These are phyloP conservation scores for Parapsyche elsis DNA, from an alignment of 1,140 invertebrate genomes.

Conservation along the genomic window DNA sequence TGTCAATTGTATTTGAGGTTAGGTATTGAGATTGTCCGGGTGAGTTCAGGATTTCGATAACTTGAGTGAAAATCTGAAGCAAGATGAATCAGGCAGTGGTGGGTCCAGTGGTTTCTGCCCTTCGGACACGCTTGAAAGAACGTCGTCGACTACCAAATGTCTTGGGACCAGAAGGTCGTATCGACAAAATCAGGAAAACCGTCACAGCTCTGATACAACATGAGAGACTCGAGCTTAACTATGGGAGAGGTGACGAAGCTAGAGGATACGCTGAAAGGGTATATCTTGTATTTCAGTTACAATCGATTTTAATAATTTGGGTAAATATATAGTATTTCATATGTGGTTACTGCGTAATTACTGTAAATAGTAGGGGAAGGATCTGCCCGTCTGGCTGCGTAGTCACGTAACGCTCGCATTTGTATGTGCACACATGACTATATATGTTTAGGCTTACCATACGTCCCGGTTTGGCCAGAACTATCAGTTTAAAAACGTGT, in stretches of 20 bases:
- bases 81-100: constrained; percentile 82
- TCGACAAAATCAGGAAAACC: constrained; percentile 81
- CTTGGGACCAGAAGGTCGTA: constrained; percentile 78
- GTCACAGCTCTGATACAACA: constrained; percentile 88
- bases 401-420: too few species aligned
- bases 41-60: not conserved
- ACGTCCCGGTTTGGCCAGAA: too few species aligned
- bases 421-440: too few species aligned
- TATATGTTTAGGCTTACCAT: too few species aligned
- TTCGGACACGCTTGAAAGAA: constrained; percentile 73
- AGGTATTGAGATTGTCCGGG: not conserved
- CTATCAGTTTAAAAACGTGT: too few species aligned
- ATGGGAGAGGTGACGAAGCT: constrained; percentile 81
- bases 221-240: constrained; percentile 88
- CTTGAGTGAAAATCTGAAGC: not conserved
- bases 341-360: too few species aligned
- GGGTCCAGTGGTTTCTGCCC: constrained; percentile 77
- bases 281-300: constrained; percentile 52
- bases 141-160: constrained; percentile 73
- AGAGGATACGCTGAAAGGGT: constrained; percentile 90
- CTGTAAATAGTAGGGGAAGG: too few species aligned
- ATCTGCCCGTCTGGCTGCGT: too few species aligned
- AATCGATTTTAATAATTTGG: too few species aligned
- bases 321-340: too few species aligned
- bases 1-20: not conserved